phyloP scores from a whole-genome alignment of 2,113 vertebrate species.

The Acrocephalus kingi region DNA sequence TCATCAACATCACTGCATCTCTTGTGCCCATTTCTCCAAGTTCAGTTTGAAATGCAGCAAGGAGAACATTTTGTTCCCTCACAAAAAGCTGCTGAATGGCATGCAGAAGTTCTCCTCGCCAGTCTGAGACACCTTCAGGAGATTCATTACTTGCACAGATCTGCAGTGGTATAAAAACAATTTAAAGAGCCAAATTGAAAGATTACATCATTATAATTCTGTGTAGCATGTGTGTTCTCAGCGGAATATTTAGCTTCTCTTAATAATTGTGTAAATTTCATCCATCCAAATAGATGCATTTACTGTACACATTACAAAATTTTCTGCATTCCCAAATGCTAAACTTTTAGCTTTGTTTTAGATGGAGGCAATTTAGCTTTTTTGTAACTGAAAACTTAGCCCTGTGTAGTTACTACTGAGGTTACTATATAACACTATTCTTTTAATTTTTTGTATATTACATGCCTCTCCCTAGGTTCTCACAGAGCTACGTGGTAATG shows the following conservation, averaged over 20 bases:
- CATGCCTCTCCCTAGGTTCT: neutral
- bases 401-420: neutral
- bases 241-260: neutral
- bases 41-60: conserved; percentile 80
- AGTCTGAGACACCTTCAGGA: conserved; percentile 75
- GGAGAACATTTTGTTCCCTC: conserved; percentile 81
- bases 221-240: neutral
- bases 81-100: conserved; percentile 85
- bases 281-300: neutral
- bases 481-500: neutral
- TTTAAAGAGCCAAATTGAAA: neutral
- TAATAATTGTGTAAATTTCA: neutral
- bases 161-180: conserved; percentile 43
- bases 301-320: neutral
- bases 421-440: neutral
- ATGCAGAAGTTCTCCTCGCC: conserved; percentile 85
- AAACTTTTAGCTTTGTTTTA: neutral
- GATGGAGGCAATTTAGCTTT: neutral
- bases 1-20: conserved; percentile 80
- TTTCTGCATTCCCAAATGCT: neutral
- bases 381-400: neutral
- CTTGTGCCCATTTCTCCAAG: conserved; percentile 78
- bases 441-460: neutral
- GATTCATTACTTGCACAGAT: conserved; percentile 41
- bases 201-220: neutral